phyloP scores from a whole-genome alignment of 1,140 invertebrate species.

The Bacillus rossius region DNA sequence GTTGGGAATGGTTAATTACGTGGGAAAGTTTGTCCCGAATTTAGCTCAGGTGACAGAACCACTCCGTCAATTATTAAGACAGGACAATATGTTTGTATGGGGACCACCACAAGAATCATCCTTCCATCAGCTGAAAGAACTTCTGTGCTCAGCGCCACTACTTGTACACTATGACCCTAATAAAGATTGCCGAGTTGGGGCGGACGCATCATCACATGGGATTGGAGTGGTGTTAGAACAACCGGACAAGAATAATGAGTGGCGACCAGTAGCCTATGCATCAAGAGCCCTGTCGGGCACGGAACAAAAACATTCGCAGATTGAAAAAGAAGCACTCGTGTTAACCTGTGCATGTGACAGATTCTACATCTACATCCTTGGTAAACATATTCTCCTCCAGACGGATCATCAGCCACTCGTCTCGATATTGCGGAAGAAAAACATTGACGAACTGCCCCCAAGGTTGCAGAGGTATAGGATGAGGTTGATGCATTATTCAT shows the following conservation, averaged over 20 bases:
- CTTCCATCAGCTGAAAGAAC: conserved; percentile 27
- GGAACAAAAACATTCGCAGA: conserved; percentile 27
- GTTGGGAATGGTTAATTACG: conserved; percentile 38
- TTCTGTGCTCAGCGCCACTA: conserved; percentile 24
- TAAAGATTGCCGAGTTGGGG: conserved; percentile 26
- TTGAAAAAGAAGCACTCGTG: conserved; percentile 31
- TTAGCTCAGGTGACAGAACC: conserved; percentile 23
- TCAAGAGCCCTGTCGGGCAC: conserved; percentile 18
- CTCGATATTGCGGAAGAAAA: not conserved
- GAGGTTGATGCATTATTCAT: not conserved
- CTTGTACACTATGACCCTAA: conserved; percentile 26
- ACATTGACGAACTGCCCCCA: not conserved
- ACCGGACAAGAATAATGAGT: conserved; percentile 15
- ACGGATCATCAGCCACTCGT: not conserved
- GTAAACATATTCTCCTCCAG: not conserved
- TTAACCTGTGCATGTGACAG: conserved; percentile 20
- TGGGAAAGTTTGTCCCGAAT: conserved; percentile 36
- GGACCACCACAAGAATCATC: conserved; percentile 16
- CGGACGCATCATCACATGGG: conserved; percentile 15
- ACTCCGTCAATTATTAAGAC: conserved; percentile 27
- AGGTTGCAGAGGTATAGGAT: not conserved
- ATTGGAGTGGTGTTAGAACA: conserved; percentile 25
- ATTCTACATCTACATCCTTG: conserved; percentile 17
- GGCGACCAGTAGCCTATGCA: conserved; percentile 35
- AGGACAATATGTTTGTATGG: conserved; percentile 26